phyloP scores from a whole-genome alignment of 2,113 vertebrate species.

The Labeo rohita region DNA sequence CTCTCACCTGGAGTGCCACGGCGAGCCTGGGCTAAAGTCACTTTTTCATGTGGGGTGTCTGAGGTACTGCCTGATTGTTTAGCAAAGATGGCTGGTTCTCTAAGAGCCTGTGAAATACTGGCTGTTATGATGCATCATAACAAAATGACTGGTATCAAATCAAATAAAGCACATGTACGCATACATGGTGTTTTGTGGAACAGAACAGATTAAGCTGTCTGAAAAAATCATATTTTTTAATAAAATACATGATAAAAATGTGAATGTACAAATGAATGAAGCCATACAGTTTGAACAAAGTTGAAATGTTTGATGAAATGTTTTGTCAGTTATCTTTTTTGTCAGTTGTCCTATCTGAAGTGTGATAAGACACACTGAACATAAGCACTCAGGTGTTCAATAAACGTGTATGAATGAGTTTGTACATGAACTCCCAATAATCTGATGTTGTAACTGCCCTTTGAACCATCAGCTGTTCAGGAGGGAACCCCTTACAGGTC shows the following conservation, averaged over 20 bases:
- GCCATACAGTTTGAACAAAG: too few species aligned
- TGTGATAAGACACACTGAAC: conserved; percentile 42
- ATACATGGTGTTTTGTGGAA: not conserved
- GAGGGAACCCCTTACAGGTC: not conserved
- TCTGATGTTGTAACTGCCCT: conserved; percentile 49
- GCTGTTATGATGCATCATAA: not conserved
- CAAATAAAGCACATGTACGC: not conserved
- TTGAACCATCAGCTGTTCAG: conserved; percentile 59
- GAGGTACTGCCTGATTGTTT: conserved; percentile 20
- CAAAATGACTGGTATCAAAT: not conserved
- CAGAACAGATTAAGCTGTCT: not conserved
- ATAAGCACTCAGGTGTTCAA: not conserved
- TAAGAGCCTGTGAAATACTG: conserved; percentile 48
- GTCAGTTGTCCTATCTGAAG: conserved; percentile 26
- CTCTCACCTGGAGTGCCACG: conserved; percentile 57
- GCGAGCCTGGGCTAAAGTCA: conserved; percentile 53
- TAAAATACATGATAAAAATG: not conserved
- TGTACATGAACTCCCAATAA: conserved; percentile 33
- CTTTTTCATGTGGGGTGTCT: conserved; percentile 46
- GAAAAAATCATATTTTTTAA: not conserved
- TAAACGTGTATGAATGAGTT: conserved; percentile 8
- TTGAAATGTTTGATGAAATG: not conserved
- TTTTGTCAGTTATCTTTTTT: not conserved
- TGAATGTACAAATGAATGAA: too few species aligned
- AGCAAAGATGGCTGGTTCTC: conserved; percentile 55